A percentile compares a stretch with the other conserved stretches of the same genome.
Evolutionary conservation across 2,113 vertebrate species (phyloP).

Genomic region (Arvicanthis niloticus): DNA sequence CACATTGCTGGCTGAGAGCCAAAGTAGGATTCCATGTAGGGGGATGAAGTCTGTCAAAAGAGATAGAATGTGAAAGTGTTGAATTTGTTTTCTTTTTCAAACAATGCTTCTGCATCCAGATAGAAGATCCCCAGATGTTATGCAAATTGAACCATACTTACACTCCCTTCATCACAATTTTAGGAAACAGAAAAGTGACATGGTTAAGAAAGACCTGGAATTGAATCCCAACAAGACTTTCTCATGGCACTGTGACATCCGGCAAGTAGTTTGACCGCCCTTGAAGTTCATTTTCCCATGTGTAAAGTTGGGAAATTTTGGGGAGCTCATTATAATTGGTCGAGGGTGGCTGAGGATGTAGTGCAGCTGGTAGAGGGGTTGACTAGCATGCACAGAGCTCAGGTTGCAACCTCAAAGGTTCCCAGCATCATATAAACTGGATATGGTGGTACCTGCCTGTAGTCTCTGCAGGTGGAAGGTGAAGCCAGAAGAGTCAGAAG

Average conservation of each 20-base stretch:
- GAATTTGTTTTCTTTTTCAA: slow-evolving; percentile 70
- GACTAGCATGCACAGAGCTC: not conserved
- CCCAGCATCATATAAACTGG: not conserved
- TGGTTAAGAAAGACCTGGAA: not conserved
- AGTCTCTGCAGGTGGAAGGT: not conserved
- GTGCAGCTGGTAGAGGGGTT: not conserved
- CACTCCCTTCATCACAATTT: slow-evolving; percentile 21
- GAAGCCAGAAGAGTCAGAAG: not conserved
- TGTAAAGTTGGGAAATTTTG: not conserved
- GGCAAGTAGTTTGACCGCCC: not conserved
- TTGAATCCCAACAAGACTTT: slow-evolving; percentile 42
- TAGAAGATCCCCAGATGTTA: slow-evolving; percentile 65
- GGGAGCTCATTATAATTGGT: not conserved
- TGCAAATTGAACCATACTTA: slow-evolving; percentile 48
- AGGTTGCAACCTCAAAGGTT: not conserved
- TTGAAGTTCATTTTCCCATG: not conserved
- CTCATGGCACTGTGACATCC: not conserved
- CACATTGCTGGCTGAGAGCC: slow-evolving; percentile 34
- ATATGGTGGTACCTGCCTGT: not conserved
- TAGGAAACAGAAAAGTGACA: not conserved
- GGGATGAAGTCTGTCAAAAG: slow-evolving; percentile 38
- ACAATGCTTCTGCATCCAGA: slow-evolving; percentile 57
- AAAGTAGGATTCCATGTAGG: slow-evolving; percentile 8
- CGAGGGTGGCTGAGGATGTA: not conserved
- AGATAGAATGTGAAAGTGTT: slow-evolving; percentile 28